Base-by-base conservation (phyloP, 2,888 invertebrate genomes). In the Drosophila mulleri region DNA sequence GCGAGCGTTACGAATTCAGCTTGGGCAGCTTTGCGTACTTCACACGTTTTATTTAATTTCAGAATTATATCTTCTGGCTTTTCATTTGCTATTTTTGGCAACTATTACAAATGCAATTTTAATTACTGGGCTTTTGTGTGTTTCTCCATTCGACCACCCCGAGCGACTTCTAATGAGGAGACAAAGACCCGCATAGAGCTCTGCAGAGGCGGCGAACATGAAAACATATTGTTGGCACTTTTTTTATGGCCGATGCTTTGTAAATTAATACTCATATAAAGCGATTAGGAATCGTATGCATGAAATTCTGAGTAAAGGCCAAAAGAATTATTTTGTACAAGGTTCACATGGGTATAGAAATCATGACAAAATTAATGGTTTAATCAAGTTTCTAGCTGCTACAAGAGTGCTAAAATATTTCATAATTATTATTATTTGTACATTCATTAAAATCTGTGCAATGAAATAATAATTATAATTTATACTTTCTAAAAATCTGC, bases 81-180 rank as follows among this genome's bases (percentile, higher is more conserved):
- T 7, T 72, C 44, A 59, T 56, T 50, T 44, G 5, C 50, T 23
- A 39, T 60, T 52, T 50, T 67, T 57, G 42, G 37, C 56, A 61
- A 53, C 66, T 68, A 60, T 45, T 37, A 75, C 72, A 83, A 84
- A 86, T 75, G 67, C 71, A 75, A 82, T 82, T 86, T 72, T 86
- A 80, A 82, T 70, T 71, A 82, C 60, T 75, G 47, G 37, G 71
- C 66, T 80, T 87, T 86, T 79, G 77, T 77, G 41, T 68, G 73
- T 50, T 44, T 63, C 65, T 54, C 62, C 52, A 72, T 70, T 72
- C 70, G 63, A 75, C 83, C 83, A 83, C 83, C 83, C 71, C 67
- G 72, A 35, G 75, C 44, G 80, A 54, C 54, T 54, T 72, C 69
- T 72, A 59, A 78, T 78, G 75, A 75, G 75, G 64, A 78, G 71